Evolutionary conservation across 37 sponge, comb jelly and placozoan genomes (phyloP).

Genomic region (Spongia lamella): DNA sequence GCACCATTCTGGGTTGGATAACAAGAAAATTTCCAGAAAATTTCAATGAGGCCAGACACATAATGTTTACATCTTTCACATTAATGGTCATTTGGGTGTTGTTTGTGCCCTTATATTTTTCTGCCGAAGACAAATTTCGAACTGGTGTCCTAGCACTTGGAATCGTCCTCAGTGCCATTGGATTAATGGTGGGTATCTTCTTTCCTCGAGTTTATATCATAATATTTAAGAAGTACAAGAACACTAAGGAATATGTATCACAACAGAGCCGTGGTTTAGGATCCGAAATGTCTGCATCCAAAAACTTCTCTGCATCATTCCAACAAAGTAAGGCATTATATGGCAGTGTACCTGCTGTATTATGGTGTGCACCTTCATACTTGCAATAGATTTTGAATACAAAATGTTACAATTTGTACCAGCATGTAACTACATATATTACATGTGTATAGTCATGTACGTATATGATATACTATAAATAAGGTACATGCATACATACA

Average conservation of each 20-base stretch:
- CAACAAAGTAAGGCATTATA: too few relatives aligned
- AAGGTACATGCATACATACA: too few relatives aligned
- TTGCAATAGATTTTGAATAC: too few relatives aligned
- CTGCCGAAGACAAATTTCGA: slow-evolving; percentile 41
- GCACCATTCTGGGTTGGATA: slow-evolving; percentile 54
- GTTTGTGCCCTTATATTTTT: slow-evolving; percentile 49
- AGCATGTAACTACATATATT: too few relatives aligned
- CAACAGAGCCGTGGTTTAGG: too few relatives aligned
- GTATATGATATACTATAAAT: too few relatives aligned
- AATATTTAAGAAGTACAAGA: slow-evolving; percentile 32
- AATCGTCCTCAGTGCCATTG: slow-evolving; percentile 45
- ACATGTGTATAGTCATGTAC: too few relatives aligned
- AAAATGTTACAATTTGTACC: too few relatives aligned
- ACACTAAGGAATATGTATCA: slow-evolving; percentile 6
- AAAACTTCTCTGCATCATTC: too few relatives aligned
- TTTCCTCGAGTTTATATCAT: slow-evolving; percentile 64
- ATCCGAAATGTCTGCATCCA: too few relatives aligned
- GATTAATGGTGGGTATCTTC: slow-evolving; percentile 52
- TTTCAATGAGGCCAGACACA: slow-evolving; percentile 74
- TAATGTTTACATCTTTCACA: slow-evolving; percentile 60
- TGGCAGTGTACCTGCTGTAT: too few relatives aligned
- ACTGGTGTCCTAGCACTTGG: slow-evolving; percentile 40
- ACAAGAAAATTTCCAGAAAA: slow-evolving; percentile 75
- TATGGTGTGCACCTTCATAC: too few relatives aligned
- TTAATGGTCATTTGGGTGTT: slow-evolving; percentile 62